Percentiles rank a stretch among this genome's conserved stretches.
Conservation (phyloP, 2,888 invertebrate species). For the Oligia strigilis region DNA sequence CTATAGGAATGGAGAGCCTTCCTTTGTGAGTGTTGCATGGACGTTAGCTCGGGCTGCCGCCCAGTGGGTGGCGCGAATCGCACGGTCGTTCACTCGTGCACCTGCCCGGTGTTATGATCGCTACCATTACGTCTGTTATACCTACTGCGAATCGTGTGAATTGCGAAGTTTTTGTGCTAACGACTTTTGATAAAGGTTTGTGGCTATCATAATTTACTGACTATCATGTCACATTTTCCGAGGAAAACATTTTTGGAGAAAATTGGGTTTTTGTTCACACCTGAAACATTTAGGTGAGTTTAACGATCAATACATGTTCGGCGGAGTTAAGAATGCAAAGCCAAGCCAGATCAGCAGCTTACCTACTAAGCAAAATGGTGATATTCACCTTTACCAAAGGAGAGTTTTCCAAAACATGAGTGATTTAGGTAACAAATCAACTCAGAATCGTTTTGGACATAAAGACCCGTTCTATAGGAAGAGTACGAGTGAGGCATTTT, state of each 20-base stretch:
- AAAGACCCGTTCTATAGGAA: neutral
- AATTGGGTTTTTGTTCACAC: neutral
- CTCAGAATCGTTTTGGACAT: neutral
- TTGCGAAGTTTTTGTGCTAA: constrained; percentile 34
- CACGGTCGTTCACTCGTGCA: constrained; percentile 80
- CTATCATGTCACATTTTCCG: neutral
- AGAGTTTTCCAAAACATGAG: neutral
- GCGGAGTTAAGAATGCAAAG: neutral
- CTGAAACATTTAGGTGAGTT: neutral
- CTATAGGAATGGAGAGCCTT: constrained; percentile 16
- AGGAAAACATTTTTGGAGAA: neutral
- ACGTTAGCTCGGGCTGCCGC: constrained; percentile 71
- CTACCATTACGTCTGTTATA: constrained; percentile 59
- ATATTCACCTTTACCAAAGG: neutral
- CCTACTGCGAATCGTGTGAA: constrained; percentile 48
- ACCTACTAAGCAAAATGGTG: neutral
- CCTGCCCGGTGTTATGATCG: constrained; percentile 57
- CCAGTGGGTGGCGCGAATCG: constrained; percentile 83
- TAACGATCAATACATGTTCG: neutral
- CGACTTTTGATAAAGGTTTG: constrained; percentile 1
- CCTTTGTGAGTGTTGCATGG: constrained; percentile 46
- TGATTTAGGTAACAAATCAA: neutral
- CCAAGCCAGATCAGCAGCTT: neutral
- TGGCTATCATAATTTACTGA: neutral
- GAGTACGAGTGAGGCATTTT: neutral